Evolutionary conservation across 1,140 invertebrate species (phyloP).

Genomic region (Tetramorium alpestre): DNA sequence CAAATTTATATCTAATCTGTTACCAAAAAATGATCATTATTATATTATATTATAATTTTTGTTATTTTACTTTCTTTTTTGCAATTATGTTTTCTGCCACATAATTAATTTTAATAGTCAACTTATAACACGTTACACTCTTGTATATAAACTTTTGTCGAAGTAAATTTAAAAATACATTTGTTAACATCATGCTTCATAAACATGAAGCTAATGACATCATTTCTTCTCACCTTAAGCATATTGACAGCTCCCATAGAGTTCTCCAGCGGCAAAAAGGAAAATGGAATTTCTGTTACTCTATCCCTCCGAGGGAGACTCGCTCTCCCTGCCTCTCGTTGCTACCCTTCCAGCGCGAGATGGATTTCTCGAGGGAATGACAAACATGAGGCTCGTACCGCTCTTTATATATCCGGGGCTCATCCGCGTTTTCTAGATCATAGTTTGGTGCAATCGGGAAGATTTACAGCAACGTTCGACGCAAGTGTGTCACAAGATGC

Average conservation of each 20-base stretch:
- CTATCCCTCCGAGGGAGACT: conserved; percentile 28
- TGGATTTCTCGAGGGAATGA: conserved; percentile 83
- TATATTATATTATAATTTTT: not conserved
- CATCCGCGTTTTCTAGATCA: conserved; percentile 86
- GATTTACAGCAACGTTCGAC: conserved; percentile 83
- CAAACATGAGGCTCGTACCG: conserved; percentile 83
- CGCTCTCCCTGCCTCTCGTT: conserved; percentile 21
- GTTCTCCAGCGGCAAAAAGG: not conserved
- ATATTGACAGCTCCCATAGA: not conserved
- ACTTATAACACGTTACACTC: not conserved
- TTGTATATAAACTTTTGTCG: not conserved
- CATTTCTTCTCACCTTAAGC: conserved; percentile 29
- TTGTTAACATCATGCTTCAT: not conserved
- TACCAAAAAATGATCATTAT: not conserved
- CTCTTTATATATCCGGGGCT: conserved; percentile 86
- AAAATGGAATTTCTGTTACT: conserved; percentile 24
- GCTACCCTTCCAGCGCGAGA: conserved; percentile 60
- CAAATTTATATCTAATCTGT: not conserved
- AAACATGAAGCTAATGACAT: not conserved
- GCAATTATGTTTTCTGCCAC: not conserved
- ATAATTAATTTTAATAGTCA: not conserved
- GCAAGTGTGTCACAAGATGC: conserved; percentile 80
- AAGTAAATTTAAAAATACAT: not conserved
- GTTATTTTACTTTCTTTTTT: too few species aligned
- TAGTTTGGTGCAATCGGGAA: conserved; percentile 86